phyloP scores from a whole-genome alignment of 1,140 invertebrate species.

The Bombus pascuorum region DNA sequence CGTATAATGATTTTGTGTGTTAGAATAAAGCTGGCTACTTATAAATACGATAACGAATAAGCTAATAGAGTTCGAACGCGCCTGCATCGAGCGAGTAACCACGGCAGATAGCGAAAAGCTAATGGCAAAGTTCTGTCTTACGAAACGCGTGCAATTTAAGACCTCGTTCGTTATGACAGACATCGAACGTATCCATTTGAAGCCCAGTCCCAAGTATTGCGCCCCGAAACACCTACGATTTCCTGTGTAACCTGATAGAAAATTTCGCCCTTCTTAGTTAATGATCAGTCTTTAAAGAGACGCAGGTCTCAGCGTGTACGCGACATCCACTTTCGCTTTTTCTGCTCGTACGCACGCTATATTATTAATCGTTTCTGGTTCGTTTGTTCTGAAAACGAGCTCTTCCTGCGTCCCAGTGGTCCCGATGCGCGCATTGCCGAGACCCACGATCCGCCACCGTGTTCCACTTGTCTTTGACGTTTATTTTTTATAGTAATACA shows the following conservation, averaged over 20 bases:
- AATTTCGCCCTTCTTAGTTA: slow-evolving; percentile 47
- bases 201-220: not conserved
- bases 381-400: slow-evolving; percentile 76
- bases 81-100: not conserved
- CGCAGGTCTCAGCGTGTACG: slow-evolving; percentile 39
- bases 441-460: slow-evolving; percentile 56
- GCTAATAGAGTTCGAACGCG: not conserved
- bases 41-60: too few species aligned
- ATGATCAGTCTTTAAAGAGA: slow-evolving; percentile 53
- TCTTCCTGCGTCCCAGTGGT: slow-evolving; percentile 77
- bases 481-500: not conserved
- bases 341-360: slow-evolving; percentile 71
- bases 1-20: too few species aligned
- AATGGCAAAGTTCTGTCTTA: not conserved
- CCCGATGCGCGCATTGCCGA: slow-evolving; percentile 71
- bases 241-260: slow-evolving; percentile 26
- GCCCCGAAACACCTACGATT: slow-evolving; percentile 39
- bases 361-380: slow-evolving; percentile 81
- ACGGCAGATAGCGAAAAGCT: not conserved
- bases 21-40: too few species aligned
- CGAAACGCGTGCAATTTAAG: slow-evolving; percentile 29
- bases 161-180: slow-evolving; percentile 33
- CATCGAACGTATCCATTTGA: slow-evolving; percentile 20
- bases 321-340: slow-evolving; percentile 79
- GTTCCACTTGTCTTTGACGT: slow-evolving; percentile 67